Evolutionary conservation across 2,113 vertebrate genomes (phyloP).

Genomic region (Paraplagusia blochii): DNA sequence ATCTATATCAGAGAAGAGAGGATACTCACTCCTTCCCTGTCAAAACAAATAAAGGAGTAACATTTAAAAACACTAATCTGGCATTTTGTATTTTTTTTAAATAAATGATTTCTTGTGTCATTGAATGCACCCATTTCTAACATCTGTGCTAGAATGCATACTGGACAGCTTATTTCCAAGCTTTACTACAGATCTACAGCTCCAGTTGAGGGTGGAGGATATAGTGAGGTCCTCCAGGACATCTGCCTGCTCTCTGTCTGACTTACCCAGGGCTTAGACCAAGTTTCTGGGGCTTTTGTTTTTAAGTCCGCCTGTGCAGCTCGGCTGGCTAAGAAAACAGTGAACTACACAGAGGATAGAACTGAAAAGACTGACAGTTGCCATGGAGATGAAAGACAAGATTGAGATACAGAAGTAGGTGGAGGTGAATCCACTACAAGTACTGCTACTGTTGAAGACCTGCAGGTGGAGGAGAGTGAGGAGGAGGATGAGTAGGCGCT

Average conservation of each 20-base stretch:
- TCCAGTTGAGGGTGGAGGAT: not conserved
- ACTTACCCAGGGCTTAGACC: constrained; percentile 14
- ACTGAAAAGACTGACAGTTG: constrained; percentile 36
- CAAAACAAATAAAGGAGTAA: constrained; percentile 1
- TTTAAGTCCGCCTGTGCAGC: constrained; percentile 30
- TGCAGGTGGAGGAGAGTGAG: constrained; percentile 2
- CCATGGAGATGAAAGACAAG: constrained; percentile 56
- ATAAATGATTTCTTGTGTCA: constrained; percentile 17
- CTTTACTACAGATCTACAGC: constrained; percentile 13
- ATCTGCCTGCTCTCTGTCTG: constrained; percentile 10
- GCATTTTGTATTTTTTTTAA: constrained; percentile 23
- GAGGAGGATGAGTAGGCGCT: constrained; percentile 9
- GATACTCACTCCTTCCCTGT: constrained; percentile 15
- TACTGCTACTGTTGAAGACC: constrained; percentile 31
- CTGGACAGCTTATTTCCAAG: constrained; percentile 35
- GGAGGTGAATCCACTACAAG: constrained; percentile 34
- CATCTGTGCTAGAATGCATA: constrained; percentile 49
- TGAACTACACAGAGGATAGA: constrained; percentile 6
- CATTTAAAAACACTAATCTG: constrained; percentile 51
- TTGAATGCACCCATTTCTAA: constrained; percentile 34
- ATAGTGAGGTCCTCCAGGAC: not conserved
- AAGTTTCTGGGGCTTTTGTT: constrained; percentile 7
- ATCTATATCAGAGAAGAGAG: constrained; percentile 36
- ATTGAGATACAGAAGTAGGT: constrained; percentile 27
- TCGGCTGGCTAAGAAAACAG: constrained; percentile 24